phyloP scores from a whole-genome alignment of 2,888 invertebrate genomes.

The Andrena dorsata region DNA sequence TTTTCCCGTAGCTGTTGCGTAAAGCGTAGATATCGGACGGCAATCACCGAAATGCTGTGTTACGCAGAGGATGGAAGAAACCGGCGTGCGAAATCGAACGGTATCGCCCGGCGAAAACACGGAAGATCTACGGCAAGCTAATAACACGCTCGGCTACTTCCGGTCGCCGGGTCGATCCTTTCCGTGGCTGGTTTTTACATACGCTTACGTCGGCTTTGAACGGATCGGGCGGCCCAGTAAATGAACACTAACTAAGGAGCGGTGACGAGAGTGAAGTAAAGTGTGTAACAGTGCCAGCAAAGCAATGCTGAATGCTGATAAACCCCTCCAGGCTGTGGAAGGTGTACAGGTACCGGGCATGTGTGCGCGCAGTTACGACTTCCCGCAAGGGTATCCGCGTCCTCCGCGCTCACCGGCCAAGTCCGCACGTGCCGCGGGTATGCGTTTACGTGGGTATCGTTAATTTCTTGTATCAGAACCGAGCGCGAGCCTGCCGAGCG shows the following conservation, averaged over 20 bases:
- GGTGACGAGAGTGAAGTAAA: constrained; percentile 66
- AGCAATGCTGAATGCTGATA: constrained; percentile 76
- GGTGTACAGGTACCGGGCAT: constrained; percentile 61
- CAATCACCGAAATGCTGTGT: constrained; percentile 10
- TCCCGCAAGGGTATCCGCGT: constrained; percentile 55
- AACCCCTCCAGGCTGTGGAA: constrained; percentile 72
- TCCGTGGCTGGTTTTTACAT: neutral
- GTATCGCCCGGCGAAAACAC: constrained; percentile 3
- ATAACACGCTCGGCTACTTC: constrained; percentile 26
- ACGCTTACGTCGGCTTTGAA: constrained; percentile 19
- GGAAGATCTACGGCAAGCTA: constrained; percentile 6
- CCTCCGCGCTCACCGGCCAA: constrained; percentile 51
- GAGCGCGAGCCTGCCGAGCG: constrained; percentile 8
- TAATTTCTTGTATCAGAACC: constrained; percentile 32
- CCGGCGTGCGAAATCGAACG: constrained; percentile 2
- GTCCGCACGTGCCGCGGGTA: constrained; percentile 3
- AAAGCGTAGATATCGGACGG: neutral
- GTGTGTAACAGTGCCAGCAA: constrained; percentile 71
- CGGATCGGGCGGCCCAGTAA: constrained; percentile 64
- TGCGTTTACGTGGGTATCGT: constrained; percentile 46
- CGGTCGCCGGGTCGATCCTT: neutral
- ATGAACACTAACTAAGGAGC: constrained; percentile 63
- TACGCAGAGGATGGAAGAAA: neutral
- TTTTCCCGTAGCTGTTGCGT: neutral
- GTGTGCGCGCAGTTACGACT: constrained; percentile 55